Evolutionary conservation across 2,113 vertebrate species (phyloP).

Genomic region (Quiscalus mexicanus): DNA sequence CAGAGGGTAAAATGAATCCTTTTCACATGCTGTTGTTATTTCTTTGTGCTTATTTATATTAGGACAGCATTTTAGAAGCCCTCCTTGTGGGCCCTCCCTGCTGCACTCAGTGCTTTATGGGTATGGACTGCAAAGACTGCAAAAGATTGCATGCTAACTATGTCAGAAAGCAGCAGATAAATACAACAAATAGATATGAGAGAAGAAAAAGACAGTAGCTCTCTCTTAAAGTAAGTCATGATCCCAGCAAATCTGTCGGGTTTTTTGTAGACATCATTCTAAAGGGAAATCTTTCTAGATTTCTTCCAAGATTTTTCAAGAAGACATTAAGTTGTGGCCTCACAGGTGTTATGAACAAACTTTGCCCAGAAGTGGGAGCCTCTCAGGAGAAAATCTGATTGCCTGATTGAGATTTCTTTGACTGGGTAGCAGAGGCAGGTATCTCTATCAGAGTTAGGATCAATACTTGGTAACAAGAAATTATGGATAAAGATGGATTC

Average conservation of each 20-base stretch:
- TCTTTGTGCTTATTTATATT: not conserved
- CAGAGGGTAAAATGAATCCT: not conserved
- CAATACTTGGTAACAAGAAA: slow-evolving; percentile 1
- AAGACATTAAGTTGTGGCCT: not conserved
- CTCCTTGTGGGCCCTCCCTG: not conserved
- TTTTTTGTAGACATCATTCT: not conserved
- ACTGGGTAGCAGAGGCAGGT: not conserved
- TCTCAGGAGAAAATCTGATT: not conserved
- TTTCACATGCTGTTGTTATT: not conserved
- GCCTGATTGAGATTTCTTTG: not conserved
- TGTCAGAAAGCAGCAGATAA: not conserved
- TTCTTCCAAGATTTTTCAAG: not conserved
- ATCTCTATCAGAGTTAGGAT: not conserved
- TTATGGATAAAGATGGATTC: not conserved
- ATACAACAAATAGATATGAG: not conserved
- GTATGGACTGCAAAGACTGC: not conserved
- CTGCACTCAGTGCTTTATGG: not conserved
- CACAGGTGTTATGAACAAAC: not conserved
- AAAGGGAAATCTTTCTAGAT: not conserved
- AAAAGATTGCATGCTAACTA: not conserved
- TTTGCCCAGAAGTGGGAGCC: not conserved
- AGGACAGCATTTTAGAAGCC: not conserved
- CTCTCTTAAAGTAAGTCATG: not conserved
- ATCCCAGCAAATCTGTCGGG: not conserved
- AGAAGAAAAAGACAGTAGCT: not conserved